Conservation (phyloP, 1,140 invertebrate genomes). For the Stegodyphus dumicola region DNA sequence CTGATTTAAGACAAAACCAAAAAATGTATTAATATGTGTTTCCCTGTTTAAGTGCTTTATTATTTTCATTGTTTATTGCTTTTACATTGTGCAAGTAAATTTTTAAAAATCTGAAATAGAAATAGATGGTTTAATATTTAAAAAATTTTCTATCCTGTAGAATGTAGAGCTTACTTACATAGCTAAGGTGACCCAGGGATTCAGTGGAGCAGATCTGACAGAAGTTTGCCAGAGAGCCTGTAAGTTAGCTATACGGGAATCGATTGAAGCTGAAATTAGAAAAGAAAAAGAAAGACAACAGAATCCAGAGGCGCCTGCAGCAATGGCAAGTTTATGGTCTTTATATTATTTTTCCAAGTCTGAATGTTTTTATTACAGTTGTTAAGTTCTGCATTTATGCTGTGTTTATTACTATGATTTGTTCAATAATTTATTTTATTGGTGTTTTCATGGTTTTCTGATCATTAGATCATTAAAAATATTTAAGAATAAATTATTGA, state of each 20-base stretch:
- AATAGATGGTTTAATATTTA: neutral
- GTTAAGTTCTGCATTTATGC: neutral
- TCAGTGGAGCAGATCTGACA: conserved; percentile 98
- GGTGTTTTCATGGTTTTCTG: no score
- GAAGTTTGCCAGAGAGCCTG: conserved; percentile 99
- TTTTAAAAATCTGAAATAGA: no score
- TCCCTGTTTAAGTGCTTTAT: no score
- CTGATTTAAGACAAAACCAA: no score
- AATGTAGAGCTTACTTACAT: conserved; percentile 95
- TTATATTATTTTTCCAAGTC: neutral
- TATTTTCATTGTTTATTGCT: no score
- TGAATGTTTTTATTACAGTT: neutral
- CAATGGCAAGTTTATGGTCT: conserved; percentile 54
- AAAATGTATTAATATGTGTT: no score
- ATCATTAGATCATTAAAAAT: no score
- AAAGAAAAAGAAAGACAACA: conserved; percentile 82
- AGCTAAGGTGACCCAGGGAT: conserved; percentile 96
- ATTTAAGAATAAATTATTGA: no score
- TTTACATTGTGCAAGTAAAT: no score
- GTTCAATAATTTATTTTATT: no score
- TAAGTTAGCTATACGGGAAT: conserved; percentile 98
- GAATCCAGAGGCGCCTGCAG: conserved; percentile 54
- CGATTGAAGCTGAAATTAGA: conserved; percentile 95
- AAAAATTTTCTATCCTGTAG: conserved; percentile 66
- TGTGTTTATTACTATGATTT: no score